Base-by-base conservation (phyloP, 2,113 vertebrate genomes). In the Otus sunia region DNA sequence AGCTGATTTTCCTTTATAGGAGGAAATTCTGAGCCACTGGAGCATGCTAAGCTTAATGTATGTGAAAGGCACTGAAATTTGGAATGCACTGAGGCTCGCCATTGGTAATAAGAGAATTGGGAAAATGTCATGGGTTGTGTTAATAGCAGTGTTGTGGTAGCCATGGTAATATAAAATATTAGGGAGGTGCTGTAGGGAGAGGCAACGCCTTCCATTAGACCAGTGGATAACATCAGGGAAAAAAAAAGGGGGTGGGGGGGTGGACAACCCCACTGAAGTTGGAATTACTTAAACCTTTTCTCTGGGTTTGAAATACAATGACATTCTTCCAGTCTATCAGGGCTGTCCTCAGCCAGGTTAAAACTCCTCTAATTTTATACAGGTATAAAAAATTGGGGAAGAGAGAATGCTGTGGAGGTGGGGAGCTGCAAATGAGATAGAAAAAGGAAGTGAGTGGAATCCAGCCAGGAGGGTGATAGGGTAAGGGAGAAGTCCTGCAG, bases 61-160 rank as follows among this genome's bases (percentile, higher is more conserved):
- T 93, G 55, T 89, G 87, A 86, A 88, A 95, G 63, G 43, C 52
- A 85, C n/a, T 76, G 80, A 90, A 83, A 95, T 96, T 84, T 93
- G 75, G 76, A 93, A 82, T 86, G 75, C 81, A 55, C 53, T 47
- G 71, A 60, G 72, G 64, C 86, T 96, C 68, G 2, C 90, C 81
- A 71, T 81, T 86, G 84, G 75, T 82, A 95, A 91, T 95, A 91
- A 58, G 89, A 92, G 92, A 96, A 96, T 62, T 96, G 92, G 93
- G 91, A 77, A 96, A 97, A 96, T 92, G 94, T 96, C 95, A 95
- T 52, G n/a, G 77, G 60, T 94, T 92, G 90, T 86, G 94, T 92
- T 97, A 96, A 96, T 88, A 93, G 85, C 85, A 92, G 49, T 86
- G 90, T 93, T 95, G 93, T 95, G 81, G 96, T 97, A 96, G 92